Base-by-base conservation (phyloP, 2,888 invertebrate genomes). In the Netelia melanura region DNA sequence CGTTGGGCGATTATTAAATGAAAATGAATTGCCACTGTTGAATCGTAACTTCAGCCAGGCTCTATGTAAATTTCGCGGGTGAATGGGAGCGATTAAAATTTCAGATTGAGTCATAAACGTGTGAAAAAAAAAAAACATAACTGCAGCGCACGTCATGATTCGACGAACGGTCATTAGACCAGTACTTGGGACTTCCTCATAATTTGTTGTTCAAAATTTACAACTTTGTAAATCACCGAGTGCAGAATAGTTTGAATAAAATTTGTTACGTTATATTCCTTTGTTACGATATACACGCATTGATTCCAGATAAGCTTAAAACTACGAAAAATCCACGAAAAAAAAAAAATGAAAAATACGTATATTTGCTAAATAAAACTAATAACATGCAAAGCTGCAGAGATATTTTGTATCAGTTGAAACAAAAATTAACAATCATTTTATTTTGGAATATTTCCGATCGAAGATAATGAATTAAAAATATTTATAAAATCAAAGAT, bases 61-160 rank as follows among this genome's bases (percentile, higher is more conserved):
- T 25, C 25, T 5, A 14, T 10, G 21, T 54, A 23, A 38, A 38
- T 72, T 25, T 44, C 56, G 11, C 14, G 44, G 44, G 11, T 44
- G 58, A 44, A 61, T 62, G 14, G 23, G 48, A 62, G 62, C 44
- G 25, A 61, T 58, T 74, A 62, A 62, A 44, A 8, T 43, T 23
- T n/a, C 48, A 25, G 72, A 74, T 74, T 62, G 43, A 74, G 43
- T 62, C 61, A 62, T 74, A 62, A 62, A 44, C n/a, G n/a, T 14
- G 62, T 48, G 48, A 54, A 11, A 17, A 72, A 11, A 17, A 72
- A 58, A 17, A 44, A 61, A 74, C 6, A 6, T n/a, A 61, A 25
- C 25, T 52, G 21, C 17, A 54, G 43, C 25, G 30, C 43, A 56
- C 8, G 23, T 10, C 23, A 11, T 21, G 25, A 64, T n/a, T n/a